phyloP scores from a whole-genome alignment of 2,113 vertebrate genomes.

The Pachypanchax playfairii region DNA sequence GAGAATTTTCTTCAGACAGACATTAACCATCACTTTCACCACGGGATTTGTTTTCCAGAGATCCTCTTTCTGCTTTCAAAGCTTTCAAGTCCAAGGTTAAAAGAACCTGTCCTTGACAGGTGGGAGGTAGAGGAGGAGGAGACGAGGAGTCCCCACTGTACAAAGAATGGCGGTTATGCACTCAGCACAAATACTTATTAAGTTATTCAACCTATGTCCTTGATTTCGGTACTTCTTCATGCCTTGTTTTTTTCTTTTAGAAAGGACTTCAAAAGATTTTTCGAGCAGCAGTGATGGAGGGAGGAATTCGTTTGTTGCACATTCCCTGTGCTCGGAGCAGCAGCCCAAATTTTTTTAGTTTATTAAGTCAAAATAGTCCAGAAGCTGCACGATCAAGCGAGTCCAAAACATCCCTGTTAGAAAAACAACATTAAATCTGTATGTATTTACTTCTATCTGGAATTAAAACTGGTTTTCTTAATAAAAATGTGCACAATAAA shows the following conservation, averaged over 20 bases:
- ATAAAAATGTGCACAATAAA: background rate
- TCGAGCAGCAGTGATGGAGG: slow-evolving; percentile 56
- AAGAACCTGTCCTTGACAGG: slow-evolving; percentile 67
- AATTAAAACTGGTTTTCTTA: too few relatives aligned
- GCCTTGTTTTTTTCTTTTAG: slow-evolving; percentile 71
- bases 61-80: slow-evolving; percentile 44
- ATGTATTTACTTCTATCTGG: background rate
- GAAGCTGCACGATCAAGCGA: slow-evolving; percentile 1
- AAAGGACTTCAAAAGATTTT: slow-evolving; percentile 69
- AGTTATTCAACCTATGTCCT: slow-evolving; percentile 68
- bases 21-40: background rate
- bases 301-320: slow-evolving; percentile 74
- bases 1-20: too few relatives aligned
- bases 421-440: background rate
- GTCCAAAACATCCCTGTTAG: background rate
- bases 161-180: slow-evolving; percentile 61
- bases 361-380: slow-evolving; percentile 44
- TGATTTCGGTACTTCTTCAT: slow-evolving; percentile 69
- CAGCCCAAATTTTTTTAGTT: slow-evolving; percentile 41
- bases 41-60: slow-evolving; percentile 16
- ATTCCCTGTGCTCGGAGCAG: slow-evolving; percentile 56
- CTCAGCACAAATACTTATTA: slow-evolving; percentile 62
- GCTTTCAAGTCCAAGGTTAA: slow-evolving; percentile 66
- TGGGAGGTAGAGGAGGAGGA: slow-evolving; percentile 40
- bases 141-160: slow-evolving; percentile 37